Evolutionary conservation across 2,113 vertebrate genomes (phyloP), one percentile per base, ranked within the genome.

Genomic region (Macroglossus sobrinus): DNA sequence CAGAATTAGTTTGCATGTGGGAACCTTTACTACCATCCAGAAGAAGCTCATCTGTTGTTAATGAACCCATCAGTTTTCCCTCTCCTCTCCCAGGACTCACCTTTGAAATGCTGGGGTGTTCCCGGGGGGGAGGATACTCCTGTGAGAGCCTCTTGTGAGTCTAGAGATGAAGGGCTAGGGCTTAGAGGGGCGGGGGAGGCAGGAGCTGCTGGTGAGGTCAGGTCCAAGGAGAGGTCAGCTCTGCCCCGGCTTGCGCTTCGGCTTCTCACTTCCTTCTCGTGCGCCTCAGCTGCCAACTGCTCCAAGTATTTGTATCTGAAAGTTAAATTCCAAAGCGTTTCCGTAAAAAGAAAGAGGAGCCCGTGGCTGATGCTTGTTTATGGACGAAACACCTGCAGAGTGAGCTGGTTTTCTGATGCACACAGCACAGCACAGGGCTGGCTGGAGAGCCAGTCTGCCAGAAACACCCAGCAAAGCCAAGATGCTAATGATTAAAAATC

Each of bases 291-390:
- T 96, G 99, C 99, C 84, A 99, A 97, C 92, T 99, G 99, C 98
- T 99, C 99, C 98, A 99, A 98, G 94, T 99, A 98, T 98, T 99
- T 99, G 98, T 99, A 99, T 99, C 99, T 99, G 98, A 98, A 98
- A 97, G 98, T 98, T 97, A 98, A 98, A 98, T 98, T 99, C 98
- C 98, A 98, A 98, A 98, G 97, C 97, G 98, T 98, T 98, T 98
- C 98, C 98, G 98, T 99, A 98, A 97, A 98, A 98, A 98, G 97
- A 98, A 98, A 98, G 98, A 98, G 98, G 96, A 98, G 98, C 93
- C 95, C 71, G 92, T 98, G 98, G 96, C 92, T 92, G 98, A 95
- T 94, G 97, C 98, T 98, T 98, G 98, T 98, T 98, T 98, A 98
- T 98, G 98, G 98, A 96, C 57, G 98, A 98, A 98, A 98, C 98